phyloP scores from a whole-genome alignment of 2,113 vertebrate genomes.

The Dolichallabes microphthalmus region DNA sequence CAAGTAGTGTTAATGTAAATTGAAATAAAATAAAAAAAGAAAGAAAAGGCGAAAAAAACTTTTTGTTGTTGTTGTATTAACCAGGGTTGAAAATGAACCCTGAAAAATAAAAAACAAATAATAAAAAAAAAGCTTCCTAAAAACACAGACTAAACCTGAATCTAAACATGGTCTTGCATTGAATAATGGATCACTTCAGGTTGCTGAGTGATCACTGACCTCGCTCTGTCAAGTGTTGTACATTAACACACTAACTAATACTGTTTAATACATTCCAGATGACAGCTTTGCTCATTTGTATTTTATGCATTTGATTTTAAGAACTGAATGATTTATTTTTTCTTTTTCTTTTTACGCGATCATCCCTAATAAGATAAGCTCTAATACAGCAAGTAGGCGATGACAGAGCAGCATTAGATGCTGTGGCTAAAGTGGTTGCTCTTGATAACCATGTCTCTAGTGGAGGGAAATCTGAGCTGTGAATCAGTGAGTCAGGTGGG shows the following conservation, averaged over 20 bases:
- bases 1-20: neutral
- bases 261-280: neutral
- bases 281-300: neutral
- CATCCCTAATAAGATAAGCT: neutral
- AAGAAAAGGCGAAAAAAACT: no score
- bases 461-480: slow-evolving; percentile 48
- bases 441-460: slow-evolving; percentile 35
- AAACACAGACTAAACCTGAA: neutral
- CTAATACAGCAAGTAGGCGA: neutral
- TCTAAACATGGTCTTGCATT: neutral
- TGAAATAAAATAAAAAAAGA: no score
- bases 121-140: neutral
- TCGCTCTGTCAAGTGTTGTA: neutral
- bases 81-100: neutral
- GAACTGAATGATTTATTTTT: neutral
- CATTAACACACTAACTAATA: neutral
- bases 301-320: neutral
- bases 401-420: slow-evolving; percentile 23
- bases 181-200: neutral
- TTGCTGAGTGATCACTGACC: neutral
- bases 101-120: no score
- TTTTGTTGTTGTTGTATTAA: neutral
- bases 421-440: slow-evolving; percentile 17
- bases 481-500: slow-evolving; percentile 47
- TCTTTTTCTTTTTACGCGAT: neutral